Evolutionary conservation across 1,140 invertebrate genomes (phyloP).

Genomic region (Tetraneura akinire): DNA sequence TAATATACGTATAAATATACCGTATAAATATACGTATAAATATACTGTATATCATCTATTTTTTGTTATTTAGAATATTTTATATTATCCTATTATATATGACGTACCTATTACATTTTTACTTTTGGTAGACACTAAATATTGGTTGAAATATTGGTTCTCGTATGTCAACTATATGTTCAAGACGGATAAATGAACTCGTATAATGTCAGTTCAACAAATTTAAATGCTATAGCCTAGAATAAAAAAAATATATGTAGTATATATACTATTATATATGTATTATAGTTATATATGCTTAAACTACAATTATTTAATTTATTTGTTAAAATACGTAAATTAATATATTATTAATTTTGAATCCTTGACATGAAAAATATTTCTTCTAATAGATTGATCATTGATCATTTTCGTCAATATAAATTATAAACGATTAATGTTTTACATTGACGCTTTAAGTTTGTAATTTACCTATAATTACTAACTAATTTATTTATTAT

Average conservation of each 20-base stretch:
- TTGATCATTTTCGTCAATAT: background rate
- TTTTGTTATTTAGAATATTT: too few relatives aligned
- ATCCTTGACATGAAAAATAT: slow-evolving; percentile 13
- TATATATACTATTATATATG: too few relatives aligned
- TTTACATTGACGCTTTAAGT: background rate
- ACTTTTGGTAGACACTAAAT: too few relatives aligned
- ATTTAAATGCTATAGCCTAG: background rate
- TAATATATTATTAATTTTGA: background rate
- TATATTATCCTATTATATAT: too few relatives aligned
- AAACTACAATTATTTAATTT: background rate
- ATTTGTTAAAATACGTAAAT: background rate
- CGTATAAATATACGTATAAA: too few relatives aligned
- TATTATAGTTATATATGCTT: background rate
- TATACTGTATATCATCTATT: too few relatives aligned
- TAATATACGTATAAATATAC: too few relatives aligned
- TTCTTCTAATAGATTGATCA: background rate
- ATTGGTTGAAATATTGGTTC: too few relatives aligned
- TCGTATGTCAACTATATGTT: too few relatives aligned
- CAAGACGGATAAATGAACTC: too few relatives aligned
- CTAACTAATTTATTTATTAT: background rate
- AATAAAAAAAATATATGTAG: background rate
- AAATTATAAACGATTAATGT: background rate
- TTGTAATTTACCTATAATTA: background rate
- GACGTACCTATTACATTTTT: too few relatives aligned
- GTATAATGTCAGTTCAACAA: background rate